phyloP scores from a whole-genome alignment of 64 coral and sea anemone genomes.

The Pocillopora verrucosa region DNA sequence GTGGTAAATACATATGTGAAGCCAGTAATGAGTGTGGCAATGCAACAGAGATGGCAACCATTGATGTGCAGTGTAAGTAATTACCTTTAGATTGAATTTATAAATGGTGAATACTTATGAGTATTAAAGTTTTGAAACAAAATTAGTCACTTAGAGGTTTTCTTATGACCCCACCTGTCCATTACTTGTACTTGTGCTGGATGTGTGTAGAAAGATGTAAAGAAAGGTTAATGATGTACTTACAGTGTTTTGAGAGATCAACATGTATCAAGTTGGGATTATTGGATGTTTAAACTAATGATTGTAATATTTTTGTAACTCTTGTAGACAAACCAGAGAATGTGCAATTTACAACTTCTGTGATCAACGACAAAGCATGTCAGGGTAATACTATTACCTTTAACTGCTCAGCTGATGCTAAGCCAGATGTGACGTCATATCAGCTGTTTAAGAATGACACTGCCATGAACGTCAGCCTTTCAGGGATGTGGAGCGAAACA shows the following conservation, averaged over 20 bases:
- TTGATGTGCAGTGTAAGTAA: constrained; percentile 1
- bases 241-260: too few relatives aligned
- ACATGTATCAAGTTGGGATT: too few relatives aligned
- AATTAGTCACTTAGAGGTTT: too few relatives aligned
- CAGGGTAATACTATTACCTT: neutral
- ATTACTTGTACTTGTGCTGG: too few relatives aligned
- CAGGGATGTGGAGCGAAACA: neutral
- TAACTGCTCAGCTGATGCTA: constrained; percentile 15
- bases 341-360: neutral
- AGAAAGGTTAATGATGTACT: too few relatives aligned
- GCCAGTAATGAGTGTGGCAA: constrained; percentile 13
- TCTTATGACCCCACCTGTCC: too few relatives aligned
- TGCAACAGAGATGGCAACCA: neutral
- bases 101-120: too few relatives aligned
- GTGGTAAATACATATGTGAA: constrained; percentile 8
- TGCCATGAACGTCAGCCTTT: neutral
- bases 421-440: neutral
- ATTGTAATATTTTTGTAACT: neutral
- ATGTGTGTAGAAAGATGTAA: too few relatives aligned
- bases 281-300: too few relatives aligned
- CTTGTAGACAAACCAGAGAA: neutral
- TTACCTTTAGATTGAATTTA: too few relatives aligned
- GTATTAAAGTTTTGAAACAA: too few relatives aligned
- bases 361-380: neutral
- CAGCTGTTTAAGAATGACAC: neutral